Evolutionary conservation across 2,797 vertebrate genomes (phyloP), one percentile per base, ranked within the genome.

Genomic region (Helarctos malayanus): DNA sequence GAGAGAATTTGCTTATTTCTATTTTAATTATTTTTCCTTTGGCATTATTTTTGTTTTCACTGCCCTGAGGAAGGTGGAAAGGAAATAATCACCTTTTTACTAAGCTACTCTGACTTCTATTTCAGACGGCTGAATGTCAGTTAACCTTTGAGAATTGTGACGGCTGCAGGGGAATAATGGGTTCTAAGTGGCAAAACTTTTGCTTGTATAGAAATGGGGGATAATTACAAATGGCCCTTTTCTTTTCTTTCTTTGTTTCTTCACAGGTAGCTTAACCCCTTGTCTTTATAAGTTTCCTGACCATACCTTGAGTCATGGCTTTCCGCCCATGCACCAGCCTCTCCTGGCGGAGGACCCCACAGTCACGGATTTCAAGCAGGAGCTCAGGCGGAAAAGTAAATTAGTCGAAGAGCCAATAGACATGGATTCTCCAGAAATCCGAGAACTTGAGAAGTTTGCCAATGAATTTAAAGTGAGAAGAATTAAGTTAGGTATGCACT

Each of bases 201-300:
- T 29, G 56, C 52, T 84, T 16, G 4, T 23, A 1, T 2, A 78
- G 59, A 94, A 88, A 80, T 7, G 21, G 16, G 0, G 1, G 25
- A 7, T 76, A 32, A 41, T 81, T 38, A 75, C 27, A 47, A 91
- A 87, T 19, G 41, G 0, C 32, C 47, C 23, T 95, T 32, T 59
- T 35, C 41, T 59, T 52, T 91, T 94, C 16, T 89, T 4, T 95
- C 75, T 89, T 78, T 92, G 87, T 56, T 95, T 32, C 45, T 73
- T 83, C 86, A 21, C 98, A 99, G 99, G 99, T 86, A 99, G 99
- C 63, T 98, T 99, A 92, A 99, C 99, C 29, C 99, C 99, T 11
- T 99, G 99, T 98, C 99, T 99, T 97, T 99, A 99, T 97, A 99
- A 99, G 98, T 99, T 99, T 98, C 99, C 99, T 0, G 99, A 99